Percentiles rank a stretch among this genome's conserved stretches.
Conservation (phyloP, 2,797 vertebrate species). For the Poecilia gillii region DNA sequence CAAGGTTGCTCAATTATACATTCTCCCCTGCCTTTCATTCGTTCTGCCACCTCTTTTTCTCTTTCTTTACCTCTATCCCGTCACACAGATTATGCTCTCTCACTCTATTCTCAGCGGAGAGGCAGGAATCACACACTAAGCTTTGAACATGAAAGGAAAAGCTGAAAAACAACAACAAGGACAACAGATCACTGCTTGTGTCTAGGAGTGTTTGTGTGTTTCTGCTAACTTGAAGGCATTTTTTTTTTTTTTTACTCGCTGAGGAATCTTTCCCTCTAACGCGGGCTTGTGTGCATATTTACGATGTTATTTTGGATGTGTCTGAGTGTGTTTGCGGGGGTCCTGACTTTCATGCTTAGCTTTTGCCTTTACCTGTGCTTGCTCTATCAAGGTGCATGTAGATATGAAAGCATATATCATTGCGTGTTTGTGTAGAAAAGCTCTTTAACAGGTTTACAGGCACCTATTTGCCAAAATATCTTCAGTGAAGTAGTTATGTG, state of each 20-base stretch:
- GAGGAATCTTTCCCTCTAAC: slow-evolving; percentile 36
- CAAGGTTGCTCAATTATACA: slow-evolving; percentile 79
- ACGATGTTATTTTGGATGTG: slow-evolving; percentile 50
- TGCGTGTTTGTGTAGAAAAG: slow-evolving; percentile 37
- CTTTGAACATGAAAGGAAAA: slow-evolving; percentile 83
- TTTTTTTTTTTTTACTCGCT: slow-evolving; percentile 17
- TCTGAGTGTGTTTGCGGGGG: slow-evolving; percentile 32
- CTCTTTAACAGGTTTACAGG: slow-evolving; percentile 30
- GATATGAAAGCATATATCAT: slow-evolving; percentile 41
- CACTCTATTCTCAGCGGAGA: slow-evolving; percentile 66
- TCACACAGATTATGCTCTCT: slow-evolving; percentile 77
- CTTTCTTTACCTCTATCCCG: slow-evolving; percentile 74
- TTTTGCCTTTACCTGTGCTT: slow-evolving; percentile 52
- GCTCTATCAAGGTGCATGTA: slow-evolving; percentile 27
- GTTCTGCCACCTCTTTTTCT: slow-evolving; percentile 71
- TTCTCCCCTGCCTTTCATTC: slow-evolving; percentile 74
- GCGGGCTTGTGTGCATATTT: slow-evolving; percentile 55
- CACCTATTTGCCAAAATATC: slow-evolving; percentile 23
- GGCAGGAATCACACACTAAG: slow-evolving; percentile 70
- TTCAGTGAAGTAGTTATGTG: slow-evolving; percentile 7
- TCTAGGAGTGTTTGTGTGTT: slow-evolving; percentile 56
- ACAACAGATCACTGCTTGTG: slow-evolving; percentile 67
- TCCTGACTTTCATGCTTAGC: slow-evolving; percentile 48
- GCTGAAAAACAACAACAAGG: slow-evolving; percentile 75
- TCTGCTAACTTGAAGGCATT: slow-evolving; percentile 32